Evolutionary conservation across 2,888 invertebrate species (phyloP).

Genomic region (Caenorhabditis auriculariae): DNA sequence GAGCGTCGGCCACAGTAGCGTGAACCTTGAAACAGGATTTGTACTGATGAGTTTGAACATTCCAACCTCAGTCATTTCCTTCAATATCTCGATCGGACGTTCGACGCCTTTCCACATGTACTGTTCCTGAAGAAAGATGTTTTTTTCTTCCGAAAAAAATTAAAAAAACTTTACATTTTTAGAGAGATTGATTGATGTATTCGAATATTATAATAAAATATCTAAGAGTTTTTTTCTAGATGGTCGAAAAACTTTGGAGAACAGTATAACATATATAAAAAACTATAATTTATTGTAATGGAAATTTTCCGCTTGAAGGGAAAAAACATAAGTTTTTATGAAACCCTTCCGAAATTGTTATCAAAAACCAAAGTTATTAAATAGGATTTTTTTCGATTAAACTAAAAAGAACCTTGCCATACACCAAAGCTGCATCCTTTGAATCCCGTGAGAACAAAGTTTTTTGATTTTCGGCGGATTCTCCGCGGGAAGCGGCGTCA

Average conservation of each 20-base stretch:
- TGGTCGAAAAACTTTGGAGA: too few species aligned
- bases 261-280: too few species aligned
- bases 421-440: constrained; percentile 61
- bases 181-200: neutral
- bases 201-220: neutral
- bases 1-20: constrained; percentile 65
- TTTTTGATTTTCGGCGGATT: neutral
- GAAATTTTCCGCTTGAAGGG: too few species aligned
- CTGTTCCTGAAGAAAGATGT: constrained; percentile 52
- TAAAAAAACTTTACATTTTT: neutral
- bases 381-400: neutral
- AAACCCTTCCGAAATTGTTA: too few species aligned
- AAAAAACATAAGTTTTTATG: too few species aligned
- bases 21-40: constrained; percentile 61
- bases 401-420: constrained; percentile 63
- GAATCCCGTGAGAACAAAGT: neutral
- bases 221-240: too few species aligned
- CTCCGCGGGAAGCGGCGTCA: too few species aligned
- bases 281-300: too few species aligned
- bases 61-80: constrained; percentile 23
- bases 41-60: constrained; percentile 17
- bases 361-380: too few species aligned
- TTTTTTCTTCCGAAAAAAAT: too few species aligned
- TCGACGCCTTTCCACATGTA: constrained; percentile 66
- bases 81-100: constrained; percentile 18